phyloP scores from a whole-genome alignment of 2,113 vertebrate genomes.

The Aphyosemion australe region DNA sequence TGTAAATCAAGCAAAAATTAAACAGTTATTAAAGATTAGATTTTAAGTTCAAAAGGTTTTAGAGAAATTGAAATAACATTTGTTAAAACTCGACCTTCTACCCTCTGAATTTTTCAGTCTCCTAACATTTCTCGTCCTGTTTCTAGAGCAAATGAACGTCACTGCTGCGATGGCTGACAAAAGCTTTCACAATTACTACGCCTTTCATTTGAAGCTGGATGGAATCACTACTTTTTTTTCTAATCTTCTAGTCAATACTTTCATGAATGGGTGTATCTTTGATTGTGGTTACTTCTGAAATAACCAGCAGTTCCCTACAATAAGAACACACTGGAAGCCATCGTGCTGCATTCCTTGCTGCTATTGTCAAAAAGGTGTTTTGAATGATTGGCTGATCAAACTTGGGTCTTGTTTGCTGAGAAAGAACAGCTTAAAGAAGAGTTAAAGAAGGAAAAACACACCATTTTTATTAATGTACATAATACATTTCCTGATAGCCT shows the following conservation, averaged over 20 bases:
- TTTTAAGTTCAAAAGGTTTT: conserved; percentile 5
- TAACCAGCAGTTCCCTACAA: background rate
- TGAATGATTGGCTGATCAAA: background rate
- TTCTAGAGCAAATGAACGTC: background rate
- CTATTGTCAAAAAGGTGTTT: background rate
- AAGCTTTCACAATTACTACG: conserved; percentile 4
- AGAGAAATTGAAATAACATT: background rate
- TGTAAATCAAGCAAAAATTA: background rate
- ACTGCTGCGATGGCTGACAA: background rate
- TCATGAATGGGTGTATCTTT: background rate
- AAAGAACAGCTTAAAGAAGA: background rate
- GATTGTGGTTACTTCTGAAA: background rate
- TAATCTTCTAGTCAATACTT: too few species aligned
- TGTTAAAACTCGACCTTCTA: conserved; percentile 19
- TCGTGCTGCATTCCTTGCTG: background rate
- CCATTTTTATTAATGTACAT: background rate
- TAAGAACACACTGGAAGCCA: background rate
- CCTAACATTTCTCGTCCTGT: background rate
- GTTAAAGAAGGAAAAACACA: background rate
- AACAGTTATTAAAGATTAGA: conserved; percentile 2
- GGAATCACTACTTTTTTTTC: background rate
- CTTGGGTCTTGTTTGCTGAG: background rate
- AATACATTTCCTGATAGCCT: background rate
- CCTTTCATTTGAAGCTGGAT: background rate
- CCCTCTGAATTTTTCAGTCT: conserved; percentile 14